These are phyloP conservation scores for Calliphora vicina DNA, from an alignment of 1,140 invertebrate genomes.

Conservation along the genomic window DNA sequence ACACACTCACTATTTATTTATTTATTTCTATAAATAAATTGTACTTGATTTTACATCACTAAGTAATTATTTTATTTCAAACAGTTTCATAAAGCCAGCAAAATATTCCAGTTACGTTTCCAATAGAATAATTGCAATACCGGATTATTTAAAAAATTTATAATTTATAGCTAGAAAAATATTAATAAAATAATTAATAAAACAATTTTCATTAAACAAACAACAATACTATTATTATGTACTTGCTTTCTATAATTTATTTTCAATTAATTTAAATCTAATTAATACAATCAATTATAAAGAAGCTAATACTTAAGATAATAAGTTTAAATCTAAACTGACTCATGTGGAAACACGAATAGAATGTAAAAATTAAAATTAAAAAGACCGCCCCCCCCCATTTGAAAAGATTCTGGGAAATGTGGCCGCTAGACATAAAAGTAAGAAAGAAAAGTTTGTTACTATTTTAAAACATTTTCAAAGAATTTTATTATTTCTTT, in stretches of 20 bases:
- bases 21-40: no score
- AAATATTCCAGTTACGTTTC: background rate
- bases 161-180: background rate
- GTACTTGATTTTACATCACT: background rate
- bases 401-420: background rate
- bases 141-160: background rate
- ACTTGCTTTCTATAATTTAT: background rate
- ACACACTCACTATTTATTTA: no score
- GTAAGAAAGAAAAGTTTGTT: background rate
- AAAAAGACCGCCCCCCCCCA: no score
- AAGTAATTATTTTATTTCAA: background rate
- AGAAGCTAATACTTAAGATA: background rate
- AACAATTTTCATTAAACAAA: background rate
- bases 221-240: no score
- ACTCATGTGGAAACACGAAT: slow-evolving; percentile 15
- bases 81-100: background rate
- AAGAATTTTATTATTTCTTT: background rate
- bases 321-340: background rate
- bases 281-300: background rate
- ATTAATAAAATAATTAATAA: background rate
- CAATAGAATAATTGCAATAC: background rate
- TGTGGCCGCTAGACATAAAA: background rate
- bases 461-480: background rate
- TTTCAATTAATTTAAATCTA: background rate
- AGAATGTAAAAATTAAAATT: background rate